A percentile compares a stretch with the other conserved stretches of the same genome.
phyloP scores from a whole-genome alignment of 2,113 vertebrate genomes.

The Sphyrna mokarran region DNA sequence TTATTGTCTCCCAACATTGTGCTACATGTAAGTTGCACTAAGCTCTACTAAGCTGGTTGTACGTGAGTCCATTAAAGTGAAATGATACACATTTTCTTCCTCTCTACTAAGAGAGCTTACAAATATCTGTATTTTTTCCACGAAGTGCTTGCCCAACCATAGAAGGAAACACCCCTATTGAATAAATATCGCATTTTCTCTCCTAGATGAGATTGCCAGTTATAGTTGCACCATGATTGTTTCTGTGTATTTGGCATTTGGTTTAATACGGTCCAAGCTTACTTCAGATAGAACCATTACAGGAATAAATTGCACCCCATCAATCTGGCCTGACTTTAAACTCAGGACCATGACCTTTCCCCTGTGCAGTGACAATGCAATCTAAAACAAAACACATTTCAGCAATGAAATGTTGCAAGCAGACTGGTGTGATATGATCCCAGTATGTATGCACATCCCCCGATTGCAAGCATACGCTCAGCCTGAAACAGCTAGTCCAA shows the following conservation, averaged over 20 bases:
- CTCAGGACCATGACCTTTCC: neutral
- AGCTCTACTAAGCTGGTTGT: neutral
- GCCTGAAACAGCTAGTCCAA: neutral
- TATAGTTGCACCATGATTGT: neutral
- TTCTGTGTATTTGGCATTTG: neutral
- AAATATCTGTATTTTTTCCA: neutral
- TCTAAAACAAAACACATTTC: neutral
- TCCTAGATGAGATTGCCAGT: neutral
- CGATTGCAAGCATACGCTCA: neutral
- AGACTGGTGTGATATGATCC: neutral
- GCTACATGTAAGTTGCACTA: neutral
- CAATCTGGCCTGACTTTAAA: neutral
- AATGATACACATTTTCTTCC: neutral
- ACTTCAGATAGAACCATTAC: neutral
- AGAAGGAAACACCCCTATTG: neutral
- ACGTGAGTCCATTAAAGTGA: neutral
- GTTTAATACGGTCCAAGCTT: neutral
- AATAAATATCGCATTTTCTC: neutral
- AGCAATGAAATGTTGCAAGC: neutral
- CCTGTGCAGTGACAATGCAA: neutral
- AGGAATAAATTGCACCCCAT: neutral
- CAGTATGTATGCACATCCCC: neutral
- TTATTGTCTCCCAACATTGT: neutral
- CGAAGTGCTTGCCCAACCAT: neutral
- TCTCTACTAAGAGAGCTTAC: neutral